These are phyloP conservation scores for Drosophila parthenogenetica DNA, from an alignment of 2,888 invertebrate species.

Conservation along the genomic window DNA sequence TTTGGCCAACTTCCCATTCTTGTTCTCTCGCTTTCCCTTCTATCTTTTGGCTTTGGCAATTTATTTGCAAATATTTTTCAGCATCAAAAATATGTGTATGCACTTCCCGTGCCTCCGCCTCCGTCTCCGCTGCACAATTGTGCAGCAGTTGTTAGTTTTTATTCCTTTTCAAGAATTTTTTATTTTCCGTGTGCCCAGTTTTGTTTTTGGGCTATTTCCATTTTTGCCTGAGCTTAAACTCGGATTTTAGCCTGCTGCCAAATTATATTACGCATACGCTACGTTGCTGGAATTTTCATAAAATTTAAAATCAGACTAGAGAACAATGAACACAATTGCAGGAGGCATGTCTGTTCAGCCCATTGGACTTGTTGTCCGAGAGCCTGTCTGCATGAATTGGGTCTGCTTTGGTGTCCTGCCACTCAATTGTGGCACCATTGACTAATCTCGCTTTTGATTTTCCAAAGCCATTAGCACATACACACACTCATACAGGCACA, in stretches of 20 bases:
- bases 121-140: conserved; percentile 50
- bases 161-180: conserved; percentile 39
- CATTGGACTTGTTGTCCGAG: conserved; percentile 19
- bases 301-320: conserved; percentile 46
- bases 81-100: conserved; percentile 69
- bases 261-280: conserved; percentile 55
- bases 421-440: conserved; percentile 68
- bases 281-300: conserved; percentile 41
- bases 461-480: conserved; percentile 62
- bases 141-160: conserved; percentile 61
- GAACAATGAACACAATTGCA: conserved; percentile 42
- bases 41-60: conserved; percentile 54
- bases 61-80: conserved; percentile 78
- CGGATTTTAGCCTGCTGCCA: conserved; percentile 51
- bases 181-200: conserved; percentile 6
- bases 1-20: conserved; percentile 27
- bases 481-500: conserved; percentile 16
- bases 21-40: conserved; percentile 7
- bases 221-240: conserved; percentile 54
- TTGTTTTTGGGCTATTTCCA: conserved; percentile 32
- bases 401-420: conserved; percentile 46
- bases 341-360: conserved; percentile 11
- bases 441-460: conserved; percentile 72
- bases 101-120: conserved; percentile 6
- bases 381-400: conserved; percentile 12